Evolutionary conservation across 1,140 invertebrate genomes (phyloP), one percentile per base, ranked within the genome.

Genomic region (Apis dorsata): DNA sequence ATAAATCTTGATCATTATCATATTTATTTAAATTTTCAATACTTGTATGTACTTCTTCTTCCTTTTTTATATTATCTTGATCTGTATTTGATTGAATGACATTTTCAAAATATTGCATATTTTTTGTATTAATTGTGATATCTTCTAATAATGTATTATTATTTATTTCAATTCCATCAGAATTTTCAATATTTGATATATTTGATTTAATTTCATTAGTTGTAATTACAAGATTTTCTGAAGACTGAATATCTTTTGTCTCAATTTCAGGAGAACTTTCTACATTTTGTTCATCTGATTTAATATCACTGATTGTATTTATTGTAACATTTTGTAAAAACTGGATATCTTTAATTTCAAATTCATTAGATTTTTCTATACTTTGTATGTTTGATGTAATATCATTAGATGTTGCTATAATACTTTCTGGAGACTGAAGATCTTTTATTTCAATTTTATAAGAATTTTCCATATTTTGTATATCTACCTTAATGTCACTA

Each of bases 281-380:
- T 57, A 1, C 1, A 49, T 24, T 24, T 17, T 65, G n/a, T 19
- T n/a, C 28, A 78, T 79, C 84, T 65, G 74, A 85, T 69, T 89
- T 84, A 69, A 75, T 81, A 79, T 85, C 83, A 59, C 83, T 60
- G 10, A 12, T 75, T 71, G 79, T 69, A 80, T 76, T 77, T 78
- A 65, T 15, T 73, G 55, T 34, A 9, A 53, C 24, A 44, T 34
- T 49, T 17, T 49, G 19, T 49, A 17, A 2, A 24, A 7, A 8
- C 5, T 73, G 13, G 0, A 17, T 28, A 73, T 73, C 10, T n/a
- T 74, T 51, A 57, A 9, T 7, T 24, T 59, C n/a, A 81, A 17
- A 15, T 66, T 77, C 17, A 65, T 28, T 9, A 34, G 17, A 59
- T 15, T 19, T 72, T 12, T 55, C 49, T 55, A 11, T 10, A 44